Evolutionary conservation across 2,113 vertebrate genomes (phyloP).

Genomic region (Sylvia atricapilla): DNA sequence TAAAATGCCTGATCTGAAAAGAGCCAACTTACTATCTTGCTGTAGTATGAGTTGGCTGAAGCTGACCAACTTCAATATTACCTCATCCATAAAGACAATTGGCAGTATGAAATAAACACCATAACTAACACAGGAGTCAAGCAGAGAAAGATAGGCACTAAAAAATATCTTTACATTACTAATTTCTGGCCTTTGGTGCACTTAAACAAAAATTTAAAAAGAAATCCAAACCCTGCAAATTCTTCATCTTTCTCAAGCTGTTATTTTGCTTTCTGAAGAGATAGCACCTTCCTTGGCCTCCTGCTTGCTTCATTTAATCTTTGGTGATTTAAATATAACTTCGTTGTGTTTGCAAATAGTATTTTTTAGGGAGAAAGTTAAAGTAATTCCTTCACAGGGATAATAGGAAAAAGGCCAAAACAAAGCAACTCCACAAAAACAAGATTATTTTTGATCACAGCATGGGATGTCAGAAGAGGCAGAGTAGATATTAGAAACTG

Average conservation of each 20-base stretch:
- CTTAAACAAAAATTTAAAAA: background rate
- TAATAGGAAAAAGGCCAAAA: background rate
- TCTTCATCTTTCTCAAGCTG: background rate
- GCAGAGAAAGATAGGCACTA: background rate
- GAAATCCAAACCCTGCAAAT: background rate
- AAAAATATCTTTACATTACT: background rate
- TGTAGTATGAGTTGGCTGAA: background rate
- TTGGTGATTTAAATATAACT: background rate
- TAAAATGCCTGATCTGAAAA: background rate
- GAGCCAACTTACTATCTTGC: background rate
- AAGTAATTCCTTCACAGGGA: background rate
- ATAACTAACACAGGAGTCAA: background rate
- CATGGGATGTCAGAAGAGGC: background rate
- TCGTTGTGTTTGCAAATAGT: background rate
- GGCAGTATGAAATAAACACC: background rate
- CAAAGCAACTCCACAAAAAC: background rate
- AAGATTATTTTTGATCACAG: slow-evolving; percentile 12
- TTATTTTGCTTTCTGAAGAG: background rate
- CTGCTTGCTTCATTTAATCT: background rate
- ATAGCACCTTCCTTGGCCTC: background rate
- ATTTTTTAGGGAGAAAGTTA: background rate
- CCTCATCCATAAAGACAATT: background rate
- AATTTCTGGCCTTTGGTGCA: background rate
- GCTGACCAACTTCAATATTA: background rate
- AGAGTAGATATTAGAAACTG: background rate